Evolutionary conservation across 2,888 invertebrate genomes (phyloP), one percentile per base, ranked within the genome.

Genomic region (Lasioglossum vierecki): DNA sequence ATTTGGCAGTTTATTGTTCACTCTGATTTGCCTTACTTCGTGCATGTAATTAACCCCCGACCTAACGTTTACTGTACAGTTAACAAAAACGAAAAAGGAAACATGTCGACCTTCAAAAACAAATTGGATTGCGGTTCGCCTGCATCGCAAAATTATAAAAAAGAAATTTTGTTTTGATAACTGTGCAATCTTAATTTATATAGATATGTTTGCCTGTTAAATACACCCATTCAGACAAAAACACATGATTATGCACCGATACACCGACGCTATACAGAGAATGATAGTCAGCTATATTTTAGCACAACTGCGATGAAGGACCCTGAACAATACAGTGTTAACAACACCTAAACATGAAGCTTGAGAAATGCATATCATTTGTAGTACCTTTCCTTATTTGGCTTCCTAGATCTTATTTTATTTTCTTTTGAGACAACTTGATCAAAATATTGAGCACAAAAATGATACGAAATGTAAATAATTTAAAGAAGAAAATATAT

Each of bases 11-110:
- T 84, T 87, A 88, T 83, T 84, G 80, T 86, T 88, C 84, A 87
- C 85, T 90, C 89, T 85, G 68, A 87, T 88, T 89, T 89, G 85
- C 86, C 90, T 87, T 82, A 82, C 79, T 87, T 82, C 87, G 80
- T 92, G 90, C 90, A 87, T 88, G 85, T 77, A 88, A 84, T 72
- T 63, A 72, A 88, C 53, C 86, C 81, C 80, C 53, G n/a, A 85
- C 72, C 83, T 70, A 79, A 79, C 13, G 70, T 76, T 63, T 18
- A 79, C 30, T 80, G 79, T 83, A 76, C 86, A 85, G 85, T 86
- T 86, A 86, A 81, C 85, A 86, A 85, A 86, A 86, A 18, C 49
- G 26, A 22, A 77, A 63, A 18, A 35, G 2, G 6, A 35, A 26
- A 46, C 30, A 26, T 35, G 57, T 18, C 18, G 22, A 26, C 1